Percentiles rank a stretch among this genome's conserved stretches.
phyloP scores from a whole-genome alignment of 2,113 vertebrate species.

The Colaptes auratus region DNA sequence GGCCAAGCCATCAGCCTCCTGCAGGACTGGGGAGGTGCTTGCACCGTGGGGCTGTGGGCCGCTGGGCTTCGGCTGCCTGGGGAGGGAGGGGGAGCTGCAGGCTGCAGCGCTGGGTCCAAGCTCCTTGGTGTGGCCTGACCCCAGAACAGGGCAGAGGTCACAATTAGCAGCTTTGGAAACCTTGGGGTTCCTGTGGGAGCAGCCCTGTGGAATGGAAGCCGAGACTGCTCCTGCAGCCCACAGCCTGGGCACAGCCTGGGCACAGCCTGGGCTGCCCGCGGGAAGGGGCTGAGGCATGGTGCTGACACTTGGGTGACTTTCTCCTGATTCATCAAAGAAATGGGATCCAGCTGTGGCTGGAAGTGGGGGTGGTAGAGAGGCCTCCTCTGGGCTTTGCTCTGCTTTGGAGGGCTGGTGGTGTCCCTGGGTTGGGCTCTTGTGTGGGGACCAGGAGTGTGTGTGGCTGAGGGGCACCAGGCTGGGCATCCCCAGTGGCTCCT shows the following conservation, averaged over 20 bases:
- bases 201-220: neutral
- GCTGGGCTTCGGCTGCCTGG: rapidly evolving
- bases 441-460: neutral
- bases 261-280: rapidly evolving
- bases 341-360: neutral
- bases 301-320: neutral
- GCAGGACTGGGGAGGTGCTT: neutral
- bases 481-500: neutral
- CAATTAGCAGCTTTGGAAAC: neutral
- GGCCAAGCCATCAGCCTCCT: neutral
- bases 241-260: neutral
- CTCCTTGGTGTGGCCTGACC: neutral
- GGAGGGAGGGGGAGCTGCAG: neutral
- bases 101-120: neutral
- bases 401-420: neutral
- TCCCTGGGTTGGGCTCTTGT: rapidly evolving
- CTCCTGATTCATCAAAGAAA: neutral
- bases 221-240: neutral
- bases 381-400: neutral
- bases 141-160: rapidly evolving
- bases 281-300: rapidly evolving
- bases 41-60: rapidly evolving
- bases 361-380: neutral
- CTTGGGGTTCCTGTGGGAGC: neutral
- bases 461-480: rapidly evolving